Evolutionary conservation across 2,113 vertebrate genomes (phyloP), one percentile per base, ranked within the genome.

Genomic region (Bagarius yarrelli): DNA sequence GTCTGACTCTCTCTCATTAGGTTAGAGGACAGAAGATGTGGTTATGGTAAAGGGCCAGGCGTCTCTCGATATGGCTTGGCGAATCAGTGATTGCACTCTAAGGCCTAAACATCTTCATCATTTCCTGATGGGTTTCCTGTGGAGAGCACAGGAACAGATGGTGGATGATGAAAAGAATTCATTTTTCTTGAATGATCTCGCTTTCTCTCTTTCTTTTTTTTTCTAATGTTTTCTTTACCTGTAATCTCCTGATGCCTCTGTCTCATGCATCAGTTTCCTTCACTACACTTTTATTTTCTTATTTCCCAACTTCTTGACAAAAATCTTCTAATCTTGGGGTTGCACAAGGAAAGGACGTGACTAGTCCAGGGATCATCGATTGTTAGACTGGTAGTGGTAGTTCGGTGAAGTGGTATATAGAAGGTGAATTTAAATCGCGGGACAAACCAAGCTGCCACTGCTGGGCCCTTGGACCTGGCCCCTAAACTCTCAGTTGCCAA

Each of bases 71-170:
- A 40, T 75, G 53, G 63, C 79, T 82, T 52, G 47, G 34, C 12
- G 47, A 76, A 81, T 63, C 53, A 74, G 66, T 75, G 73, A 78
- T 74, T 84, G 83, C 70, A 81, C 74, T 82, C 81, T 80, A 63
- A 85, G 79, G 81, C 84, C 83, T 85, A 82, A 88, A 88, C 85
- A 87, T 89, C 87, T 90, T 86, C 80, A 88, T 90, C 84, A 83
- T 76, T 82, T 76, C 88, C 85, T 85, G 74, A 86, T 84, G 84
- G 84, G 79, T 82, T 74, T 86, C 85, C 87, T 69, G 83, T 80
- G 69, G 85, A 83, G 82, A 78, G 69, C 80, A 36, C 36, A 83
- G 32, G 80, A 77, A 87, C 89, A 92, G 89, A 92, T 91, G 89
- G 90, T 44, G 18, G 79, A 87, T 84, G 83, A 89, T 80, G 87